Evolutionary conservation across 2,888 invertebrate genomes (phyloP).

Genomic region (Drosophila mulleri): DNA sequence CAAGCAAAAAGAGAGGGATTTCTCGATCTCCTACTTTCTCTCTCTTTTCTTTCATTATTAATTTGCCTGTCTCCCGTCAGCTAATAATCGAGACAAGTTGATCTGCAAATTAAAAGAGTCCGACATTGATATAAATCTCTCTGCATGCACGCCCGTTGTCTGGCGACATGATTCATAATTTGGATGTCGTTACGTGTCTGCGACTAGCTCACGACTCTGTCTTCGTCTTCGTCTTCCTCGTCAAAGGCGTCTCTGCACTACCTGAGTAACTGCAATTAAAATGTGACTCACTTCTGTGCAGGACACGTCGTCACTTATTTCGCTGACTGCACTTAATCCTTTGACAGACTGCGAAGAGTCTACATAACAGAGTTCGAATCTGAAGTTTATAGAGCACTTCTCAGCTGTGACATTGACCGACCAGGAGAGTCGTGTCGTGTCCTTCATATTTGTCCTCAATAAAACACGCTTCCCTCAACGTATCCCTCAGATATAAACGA

Average conservation of each 20-base stretch:
- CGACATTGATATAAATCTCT: conserved; percentile 17
- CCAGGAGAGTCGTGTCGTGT: conserved; percentile 6
- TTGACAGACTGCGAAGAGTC: conserved; percentile 24
- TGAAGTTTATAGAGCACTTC: conserved; percentile 14
- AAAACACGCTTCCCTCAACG: conserved; percentile 21
- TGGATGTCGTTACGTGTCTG: conserved; percentile 35
- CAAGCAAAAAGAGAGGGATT: background rate
- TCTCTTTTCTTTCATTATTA: background rate
- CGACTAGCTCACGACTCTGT: conserved; percentile 21
- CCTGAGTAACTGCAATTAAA: conserved; percentile 54
- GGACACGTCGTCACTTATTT: conserved; percentile 7
- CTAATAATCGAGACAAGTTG: conserved; percentile 6
- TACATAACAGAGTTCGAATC: background rate
- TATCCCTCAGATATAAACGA: conserved; percentile 16
- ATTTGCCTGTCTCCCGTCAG: background rate
- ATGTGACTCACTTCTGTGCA: conserved; percentile 25
- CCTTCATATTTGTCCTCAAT: conserved; percentile 48
- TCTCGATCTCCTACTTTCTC: background rate
- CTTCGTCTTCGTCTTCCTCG: background rate
- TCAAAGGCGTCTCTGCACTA: conserved; percentile 19
- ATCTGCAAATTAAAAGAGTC: conserved; percentile 22
- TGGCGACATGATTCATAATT: conserved; percentile 15
- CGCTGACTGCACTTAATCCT: conserved; percentile 53
- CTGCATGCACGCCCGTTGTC: conserved; percentile 8
- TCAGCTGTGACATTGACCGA: conserved; percentile 28